These are phyloP conservation scores for Notolepis coatsorum DNA, from an alignment of 2,797 vertebrate genomes.

Conservation along the genomic window DNA sequence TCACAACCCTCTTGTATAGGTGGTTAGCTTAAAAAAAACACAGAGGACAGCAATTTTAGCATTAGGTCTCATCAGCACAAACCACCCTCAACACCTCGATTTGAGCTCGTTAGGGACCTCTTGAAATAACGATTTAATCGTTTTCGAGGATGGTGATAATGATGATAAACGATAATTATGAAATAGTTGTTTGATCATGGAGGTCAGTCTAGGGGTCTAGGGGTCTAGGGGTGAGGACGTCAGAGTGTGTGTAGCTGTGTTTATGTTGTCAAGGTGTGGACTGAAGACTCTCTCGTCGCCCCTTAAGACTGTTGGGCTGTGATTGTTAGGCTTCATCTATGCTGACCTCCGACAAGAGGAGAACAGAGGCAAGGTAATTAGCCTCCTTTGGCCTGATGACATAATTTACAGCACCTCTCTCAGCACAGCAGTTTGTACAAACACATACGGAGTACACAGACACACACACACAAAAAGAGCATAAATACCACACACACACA, in stretches of 20 bases:
- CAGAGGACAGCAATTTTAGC: constrained; percentile 27
- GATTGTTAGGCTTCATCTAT: constrained; percentile 19
- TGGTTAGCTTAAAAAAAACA: constrained; percentile 11
- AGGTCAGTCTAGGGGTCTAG: too few relatives aligned
- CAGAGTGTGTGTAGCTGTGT: background rate
- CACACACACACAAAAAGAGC: too few relatives aligned
- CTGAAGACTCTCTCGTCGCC: constrained; percentile 4
- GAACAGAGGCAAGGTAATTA: constrained; percentile 29
- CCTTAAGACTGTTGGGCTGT: constrained; percentile 17
- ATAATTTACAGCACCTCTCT: constrained; percentile 12
- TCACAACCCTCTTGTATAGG: constrained; percentile 24
- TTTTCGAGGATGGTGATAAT: too few relatives aligned
- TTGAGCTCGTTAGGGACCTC: constrained; percentile 28
- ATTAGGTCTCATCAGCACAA: constrained; percentile 41
- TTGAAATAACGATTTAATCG: background rate
- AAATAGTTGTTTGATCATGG: too few relatives aligned
- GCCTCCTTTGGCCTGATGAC: constrained; percentile 32
- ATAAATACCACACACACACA: too few relatives aligned
- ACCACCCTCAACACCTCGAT: constrained; percentile 26
- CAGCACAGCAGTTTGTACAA: constrained; percentile 2
- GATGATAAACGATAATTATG: too few relatives aligned
- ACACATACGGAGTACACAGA: too few relatives aligned
- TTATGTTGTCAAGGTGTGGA: background rate
- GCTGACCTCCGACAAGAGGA: background rate
- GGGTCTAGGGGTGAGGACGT: constrained; percentile 26